A percentile compares a stretch with the other conserved stretches of the same genome.
These are phyloP conservation scores for Rhinatrema bivittatum DNA, from an alignment of 2,797 vertebrate species.

Conservation along the genomic window DNA sequence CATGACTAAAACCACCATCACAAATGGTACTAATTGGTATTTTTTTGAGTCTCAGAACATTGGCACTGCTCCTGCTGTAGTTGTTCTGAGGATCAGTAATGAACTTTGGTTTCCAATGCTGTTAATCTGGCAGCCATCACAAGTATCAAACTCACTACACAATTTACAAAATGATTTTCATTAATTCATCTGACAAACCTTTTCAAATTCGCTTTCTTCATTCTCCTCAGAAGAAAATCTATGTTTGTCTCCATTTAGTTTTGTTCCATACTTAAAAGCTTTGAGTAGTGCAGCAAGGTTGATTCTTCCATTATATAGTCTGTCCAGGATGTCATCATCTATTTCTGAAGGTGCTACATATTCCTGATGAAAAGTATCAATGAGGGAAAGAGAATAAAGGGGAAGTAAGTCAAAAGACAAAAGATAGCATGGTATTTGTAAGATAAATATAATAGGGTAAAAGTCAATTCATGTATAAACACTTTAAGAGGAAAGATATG, in stretches of 20 bases:
- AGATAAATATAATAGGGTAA: too few relatives aligned
- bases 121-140: too few relatives aligned
- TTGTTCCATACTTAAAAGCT: slow-evolving; percentile 54
- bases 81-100: too few relatives aligned
- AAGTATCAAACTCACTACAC: too few relatives aligned
- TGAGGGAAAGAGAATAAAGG: slow-evolving; percentile 18
- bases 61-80: too few relatives aligned
- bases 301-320: slow-evolving; percentile 45
- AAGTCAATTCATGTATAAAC: too few relatives aligned
- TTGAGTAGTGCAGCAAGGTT: slow-evolving; percentile 63
- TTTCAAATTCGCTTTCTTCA: slow-evolving; percentile 39
- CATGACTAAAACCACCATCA: too few relatives aligned
- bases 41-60: too few relatives aligned
- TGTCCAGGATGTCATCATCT: slow-evolving; percentile 23
- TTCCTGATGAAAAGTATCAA: not conserved
- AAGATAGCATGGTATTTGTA: too few relatives aligned
- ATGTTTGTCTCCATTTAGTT: slow-evolving; percentile 24
- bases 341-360: not conserved
- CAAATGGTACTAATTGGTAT: too few relatives aligned
- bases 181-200: slow-evolving; percentile 53
- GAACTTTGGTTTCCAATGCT: too few relatives aligned
- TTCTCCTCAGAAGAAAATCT: slow-evolving; percentile 33
- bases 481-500: too few relatives aligned
- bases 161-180: not conserved
- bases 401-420: not conserved